Conservation (phyloP, 2,113 vertebrate genomes). For the Elephas maximus region DNA sequence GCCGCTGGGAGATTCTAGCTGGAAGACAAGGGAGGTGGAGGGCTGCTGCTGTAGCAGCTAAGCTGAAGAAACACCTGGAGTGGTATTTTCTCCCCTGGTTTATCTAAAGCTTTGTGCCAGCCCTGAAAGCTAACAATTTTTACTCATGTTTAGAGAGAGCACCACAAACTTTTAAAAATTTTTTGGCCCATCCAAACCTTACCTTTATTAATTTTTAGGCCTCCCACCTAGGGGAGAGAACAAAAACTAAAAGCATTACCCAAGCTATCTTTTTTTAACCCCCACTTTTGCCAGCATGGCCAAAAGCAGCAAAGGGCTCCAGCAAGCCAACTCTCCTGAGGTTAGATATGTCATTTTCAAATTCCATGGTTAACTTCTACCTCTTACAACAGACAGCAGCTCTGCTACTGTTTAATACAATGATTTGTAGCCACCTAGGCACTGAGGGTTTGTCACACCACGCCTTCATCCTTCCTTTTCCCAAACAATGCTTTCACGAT, state of each 20-base stretch:
- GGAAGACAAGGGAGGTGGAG: background rate
- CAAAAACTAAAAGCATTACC: background rate
- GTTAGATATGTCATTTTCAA: background rate
- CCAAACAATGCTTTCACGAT: background rate
- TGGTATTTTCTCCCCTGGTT: background rate
- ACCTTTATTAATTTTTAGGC: background rate
- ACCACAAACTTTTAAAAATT: background rate
- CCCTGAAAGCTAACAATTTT: background rate
- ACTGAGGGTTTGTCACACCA: background rate
- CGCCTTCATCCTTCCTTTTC: background rate
- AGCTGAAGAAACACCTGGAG: background rate
- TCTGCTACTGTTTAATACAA: background rate
- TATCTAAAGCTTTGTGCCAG: background rate
- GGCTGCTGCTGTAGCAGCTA: background rate
- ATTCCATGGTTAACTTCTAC: conserved; percentile 25
- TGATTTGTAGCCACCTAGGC: background rate
- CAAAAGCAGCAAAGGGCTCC: background rate
- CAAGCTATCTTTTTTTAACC: background rate
- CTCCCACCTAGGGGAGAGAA: background rate
- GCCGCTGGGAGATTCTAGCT: background rate
- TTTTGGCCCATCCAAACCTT: background rate
- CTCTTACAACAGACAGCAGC: background rate
- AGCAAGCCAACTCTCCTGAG: background rate
- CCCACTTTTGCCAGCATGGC: background rate
- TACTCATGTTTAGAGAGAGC: background rate